Evolutionary conservation across 1,140 invertebrate genomes (phyloP), one percentile per base, ranked within the genome.

Genomic region (Liolophura sinensis): DNA sequence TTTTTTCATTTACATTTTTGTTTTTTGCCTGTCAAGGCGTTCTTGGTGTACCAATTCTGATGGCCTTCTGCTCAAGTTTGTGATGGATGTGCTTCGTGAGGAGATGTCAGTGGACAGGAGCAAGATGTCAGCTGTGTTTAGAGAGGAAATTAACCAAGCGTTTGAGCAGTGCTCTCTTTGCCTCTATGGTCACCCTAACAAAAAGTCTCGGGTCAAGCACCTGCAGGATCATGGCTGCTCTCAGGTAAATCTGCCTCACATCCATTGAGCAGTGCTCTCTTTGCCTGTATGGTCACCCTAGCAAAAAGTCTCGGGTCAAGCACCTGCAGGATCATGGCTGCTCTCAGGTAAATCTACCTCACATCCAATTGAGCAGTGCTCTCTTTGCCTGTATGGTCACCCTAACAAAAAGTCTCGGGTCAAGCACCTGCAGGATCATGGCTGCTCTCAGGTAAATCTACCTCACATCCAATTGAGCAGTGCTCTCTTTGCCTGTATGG

Each of bases 81-180:
- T 89, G 18, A 85, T 96, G 70, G 89, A 93, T 71, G 87, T 89
- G 15, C 85, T 95, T 1, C 87, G 92, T 18, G 88, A 90, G 9
- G 87, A 90, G 67, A 80, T 92, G 24, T 62, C 74, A 27, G 68
- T 47, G 20, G 31, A 40, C 7, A 25, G 54, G 40, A 54, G 31
- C 20, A 73, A 66, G 31, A 62, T 60, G 5, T 52, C 73, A 18
- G 67, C 70, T 25, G 69, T 74, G 11, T 90, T 87, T 47, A 83
- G 87, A n/a, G 72, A 84, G 86, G 73, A 86, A 11, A 83, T 94
- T 5, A 87, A 88, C 54, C 89, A 91, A 64, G 89, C 91, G 62
- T 85, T 96, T 65, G 94, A 96, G 74, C 94, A 97, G 82, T 91
- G 92, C 73, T 90, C 96, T 58, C 95, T 89, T 80, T 97, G 95